Conservation (phyloP, 2,888 invertebrate species). For the Minunthozetes semirufus region DNA sequence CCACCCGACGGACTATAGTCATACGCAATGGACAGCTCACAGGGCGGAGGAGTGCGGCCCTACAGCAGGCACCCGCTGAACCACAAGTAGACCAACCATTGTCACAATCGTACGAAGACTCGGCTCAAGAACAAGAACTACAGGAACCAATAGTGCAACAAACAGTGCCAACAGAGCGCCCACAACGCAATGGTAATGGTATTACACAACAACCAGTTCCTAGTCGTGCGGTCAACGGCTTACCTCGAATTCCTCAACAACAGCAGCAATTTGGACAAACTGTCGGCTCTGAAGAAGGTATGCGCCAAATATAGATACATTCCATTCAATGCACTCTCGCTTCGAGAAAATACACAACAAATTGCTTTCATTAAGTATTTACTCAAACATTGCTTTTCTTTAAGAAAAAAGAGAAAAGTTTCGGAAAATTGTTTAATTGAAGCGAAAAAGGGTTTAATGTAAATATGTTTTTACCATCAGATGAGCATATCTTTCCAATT, state of each 20-base stretch:
- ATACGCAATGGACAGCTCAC: not conserved
- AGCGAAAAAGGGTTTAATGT: no score
- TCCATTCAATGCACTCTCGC: not conserved
- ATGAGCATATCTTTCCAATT: no score
- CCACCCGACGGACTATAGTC: not conserved
- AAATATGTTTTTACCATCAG: no score
- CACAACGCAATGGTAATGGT: constrained; percentile 1
- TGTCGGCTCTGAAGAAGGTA: not conserved
- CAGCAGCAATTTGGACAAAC: constrained; percentile 2
- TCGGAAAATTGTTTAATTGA: not conserved
- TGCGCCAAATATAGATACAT: not conserved
- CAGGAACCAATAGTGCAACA: constrained; percentile 13
- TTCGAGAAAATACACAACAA: not conserved
- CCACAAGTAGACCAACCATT: not conserved
- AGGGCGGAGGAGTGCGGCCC: not conserved
- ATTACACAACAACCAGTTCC: not conserved
- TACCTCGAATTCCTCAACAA: not conserved
- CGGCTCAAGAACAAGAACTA: not conserved
- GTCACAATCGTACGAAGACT: not conserved
- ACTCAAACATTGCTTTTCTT: not conserved
- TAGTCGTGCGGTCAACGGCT: constrained; percentile 18
- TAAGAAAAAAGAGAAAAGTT: not conserved
- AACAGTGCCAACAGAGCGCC: constrained; percentile 16
- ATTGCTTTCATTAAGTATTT: not conserved
- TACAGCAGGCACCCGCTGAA: not conserved